phyloP scores from a whole-genome alignment of 2,888 invertebrate species.

The Conomelus anceps region DNA sequence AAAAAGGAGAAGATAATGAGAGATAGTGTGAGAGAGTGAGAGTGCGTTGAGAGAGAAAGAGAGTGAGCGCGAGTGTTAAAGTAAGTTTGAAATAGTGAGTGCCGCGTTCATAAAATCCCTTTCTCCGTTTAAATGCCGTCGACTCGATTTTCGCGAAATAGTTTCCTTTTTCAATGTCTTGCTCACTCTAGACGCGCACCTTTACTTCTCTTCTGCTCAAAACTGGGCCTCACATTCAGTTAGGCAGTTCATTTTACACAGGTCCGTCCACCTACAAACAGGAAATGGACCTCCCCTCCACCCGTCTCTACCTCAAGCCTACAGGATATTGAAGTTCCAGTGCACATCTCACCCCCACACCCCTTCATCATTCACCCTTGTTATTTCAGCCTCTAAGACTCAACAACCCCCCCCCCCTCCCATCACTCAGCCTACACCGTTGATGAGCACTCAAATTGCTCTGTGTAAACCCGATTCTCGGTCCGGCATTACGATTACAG shows the following conservation, averaged over 20 bases:
- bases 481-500: neutral
- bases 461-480: neutral
- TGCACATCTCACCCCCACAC: neutral
- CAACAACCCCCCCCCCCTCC: neutral
- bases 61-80: too few relatives aligned
- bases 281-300: neutral
- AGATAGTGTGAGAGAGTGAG: too few relatives aligned
- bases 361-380: too few relatives aligned
- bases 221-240: neutral
- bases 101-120: too few relatives aligned
- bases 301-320: neutral
- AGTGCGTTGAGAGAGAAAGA: too few relatives aligned
- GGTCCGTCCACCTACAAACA: neutral
- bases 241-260: neutral
- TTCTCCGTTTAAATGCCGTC: too few relatives aligned
- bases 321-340: neutral
- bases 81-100: too few relatives aligned
- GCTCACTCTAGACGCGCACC: neutral
- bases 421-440: neutral
- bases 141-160: neutral
- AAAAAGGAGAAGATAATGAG: too few relatives aligned
- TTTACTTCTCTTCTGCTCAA: too few relatives aligned
- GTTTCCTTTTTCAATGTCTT: neutral
- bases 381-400: neutral
- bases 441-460: neutral